Base-by-base conservation (phyloP, 2,113 vertebrate genomes). In the Indri indri region DNA sequence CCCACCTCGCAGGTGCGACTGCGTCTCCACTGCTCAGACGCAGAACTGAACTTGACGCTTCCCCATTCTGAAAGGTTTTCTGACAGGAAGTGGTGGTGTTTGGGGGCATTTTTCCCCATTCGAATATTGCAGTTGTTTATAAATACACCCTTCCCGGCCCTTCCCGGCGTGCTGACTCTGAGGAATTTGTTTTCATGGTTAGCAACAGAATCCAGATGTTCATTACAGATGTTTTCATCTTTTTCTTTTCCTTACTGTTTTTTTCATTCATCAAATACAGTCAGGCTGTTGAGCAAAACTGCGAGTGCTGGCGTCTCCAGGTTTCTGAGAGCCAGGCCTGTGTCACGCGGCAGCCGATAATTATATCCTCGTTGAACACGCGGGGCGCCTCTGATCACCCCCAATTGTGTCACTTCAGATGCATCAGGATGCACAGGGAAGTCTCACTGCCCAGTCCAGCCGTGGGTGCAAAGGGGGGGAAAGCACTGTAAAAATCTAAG, bases 171-270 rank as follows among this genome's bases (percentile, higher is more conserved):
- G 83, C 93, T 90, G 91, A 20, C 93, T 94, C 3, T 0, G 3
- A 91, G 83, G 92, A 54, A 80, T 85, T 76, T 40, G 77, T 94
- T 54, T 42, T 52, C 80, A 0, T 10, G 93, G 76, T 77, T 68
- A n/a, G 42, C 16, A 22, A 6, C 3, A 9, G 74, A 32, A 6
- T 82, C 90, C 50, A 14, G 97, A 87, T 96, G 96, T 91, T 92
- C 40, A 0, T 50, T 30, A 4, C 93, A 68, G 97, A 92, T 65
- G 97, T 90, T 61, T n/a, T 10, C 91, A 34, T 91, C 96, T 42
- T 71, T 77, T 93, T 66, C 68, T 89, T 45, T 54, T 70, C 52
- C 34, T 34, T 6, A 0, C 23, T 27, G 18, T 34, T 14, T 70
- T 18, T 30, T 1, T 1, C 8, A 6, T 42, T 87, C 89, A 76